Evolutionary conservation across 2,888 invertebrate genomes (phyloP).

Genomic region (Eristalinus sepulchralis): DNA sequence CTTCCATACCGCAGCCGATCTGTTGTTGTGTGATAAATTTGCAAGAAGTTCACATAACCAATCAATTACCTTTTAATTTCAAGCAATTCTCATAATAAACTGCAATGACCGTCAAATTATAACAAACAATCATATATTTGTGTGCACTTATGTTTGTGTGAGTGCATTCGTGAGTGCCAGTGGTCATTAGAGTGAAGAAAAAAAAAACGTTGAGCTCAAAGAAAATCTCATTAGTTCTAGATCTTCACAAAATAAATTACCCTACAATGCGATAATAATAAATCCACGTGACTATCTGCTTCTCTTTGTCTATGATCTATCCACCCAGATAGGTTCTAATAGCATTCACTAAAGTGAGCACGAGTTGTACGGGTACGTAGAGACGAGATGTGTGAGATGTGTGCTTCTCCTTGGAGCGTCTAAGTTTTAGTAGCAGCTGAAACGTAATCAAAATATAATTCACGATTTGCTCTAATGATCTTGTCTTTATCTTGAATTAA

Average conservation of each 20-base stretch:
- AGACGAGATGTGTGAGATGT: conserved; percentile 33
- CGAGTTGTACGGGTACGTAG: conserved; percentile 12
- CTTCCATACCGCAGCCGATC: conserved; percentile 16
- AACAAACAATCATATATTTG: conserved; percentile 64
- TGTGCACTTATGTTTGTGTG: conserved; percentile 3
- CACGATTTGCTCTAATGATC: conserved; percentile 71
- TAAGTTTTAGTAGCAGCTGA: conserved; percentile 26
- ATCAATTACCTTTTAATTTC: conserved; percentile 61
- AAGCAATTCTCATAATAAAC: conserved; percentile 64
- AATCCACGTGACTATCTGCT: conserved; percentile 60
- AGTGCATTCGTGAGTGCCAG: neutral
- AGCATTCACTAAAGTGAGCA: conserved; percentile 48
- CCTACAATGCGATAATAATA: conserved; percentile 67
- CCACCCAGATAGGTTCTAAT: conserved; percentile 38
- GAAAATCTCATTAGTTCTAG: conserved; percentile 69
- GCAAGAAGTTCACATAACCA: conserved; percentile 55
- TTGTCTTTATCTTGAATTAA: conserved; percentile 67
- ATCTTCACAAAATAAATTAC: conserved; percentile 70
- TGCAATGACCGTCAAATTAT: conserved; percentile 59
- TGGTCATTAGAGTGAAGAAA: neutral
- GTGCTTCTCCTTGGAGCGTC: conserved; percentile 14
- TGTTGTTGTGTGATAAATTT: conserved; percentile 22
- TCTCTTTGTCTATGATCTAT: conserved; percentile 24
- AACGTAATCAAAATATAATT: conserved; percentile 68
- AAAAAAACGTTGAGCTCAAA: conserved; percentile 7